Evolutionary conservation across 2,888 invertebrate species (phyloP), one percentile per base, ranked within the genome.

Genomic region (Melanotus villosus): DNA sequence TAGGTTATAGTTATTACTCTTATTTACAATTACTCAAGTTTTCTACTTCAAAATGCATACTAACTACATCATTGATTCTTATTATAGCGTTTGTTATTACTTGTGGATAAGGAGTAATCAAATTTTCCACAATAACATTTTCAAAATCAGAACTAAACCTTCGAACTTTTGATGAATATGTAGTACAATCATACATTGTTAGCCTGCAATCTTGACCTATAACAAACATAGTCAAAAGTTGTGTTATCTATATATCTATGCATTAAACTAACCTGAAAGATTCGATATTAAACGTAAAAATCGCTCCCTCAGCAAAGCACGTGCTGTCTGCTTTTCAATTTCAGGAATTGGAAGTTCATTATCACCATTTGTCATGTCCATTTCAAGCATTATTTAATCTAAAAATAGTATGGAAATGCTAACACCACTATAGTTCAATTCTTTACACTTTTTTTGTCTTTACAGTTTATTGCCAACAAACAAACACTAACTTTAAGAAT

Each of bases 101-200:
- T 50, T 65, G 63, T 3, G 79, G 77, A 52, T 75, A 70, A 16
- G 80, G 79, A 19, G 83, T 82, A 56, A 73, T 68, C 19, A 84
- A 73, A 74, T 83, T 77, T 71, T 83, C 81, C 1, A 83, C 81
- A 18, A 83, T 62, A n/a, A 83, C 68, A 69, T 81, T 80, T 69
- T 82, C 78, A 74, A 81, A 80, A 71, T 78, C 62, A 7, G 78
- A 73, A 73, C 83, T 81, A 45, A 83, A 78, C 14, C 81, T 81
- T 71, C 78, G 80, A 32, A 83, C 72, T 23, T 74, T 76, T 45
- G 79, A 80, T 19, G 71, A 74, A n/a, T 83, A 79, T 56, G 77
- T 67, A 5, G 79, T 81, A 59, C 80, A 79, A 70, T 82, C 81
- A 67, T 77, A 78, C 81, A 84, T 80, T 7, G 71, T 73, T 3